Evolutionary conservation across 2,888 invertebrate species (phyloP), one percentile per base, ranked within the genome.

Genomic region (Ommatoiulus sabulosus): DNA sequence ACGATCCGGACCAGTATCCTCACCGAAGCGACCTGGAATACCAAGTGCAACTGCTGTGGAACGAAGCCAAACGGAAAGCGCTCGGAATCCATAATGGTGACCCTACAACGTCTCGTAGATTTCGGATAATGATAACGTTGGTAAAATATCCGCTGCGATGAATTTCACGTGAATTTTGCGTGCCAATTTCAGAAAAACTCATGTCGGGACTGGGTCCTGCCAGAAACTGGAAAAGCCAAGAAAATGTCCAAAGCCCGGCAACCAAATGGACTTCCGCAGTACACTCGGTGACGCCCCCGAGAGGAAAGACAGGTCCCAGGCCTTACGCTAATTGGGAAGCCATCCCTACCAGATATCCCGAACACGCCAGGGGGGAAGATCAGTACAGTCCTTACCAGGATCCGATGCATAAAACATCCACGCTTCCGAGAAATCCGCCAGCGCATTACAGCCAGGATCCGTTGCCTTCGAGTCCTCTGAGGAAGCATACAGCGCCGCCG

Each of bases 201-300:
- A 63, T 63, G 5, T n/a, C 63, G 4, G 63, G 63, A n/a, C 63
- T 63, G 63, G n/a, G n/a, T 4, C n/a, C 63, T 17, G n/a, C 4
- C 4, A n/a, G 63, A 63, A n/a, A 63, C 63, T 63, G 63, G 63
- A 63, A 63, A n/a, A 63, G 63, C 63, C 63, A 63, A 63, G 63
- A 63, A 17, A 63, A 63, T n/a, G n/a, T 63, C 63, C 63, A 63
- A 4, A n/a, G n/a, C 5, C 63, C 17, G 17, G 4, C 63, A 0
- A n/a, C 63, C 63, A 63, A 63, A n/a, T 63, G 63, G 63, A 17
- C n/a, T 63, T 63, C 63, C 7, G 63, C 63, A 4, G 63, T 17
- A 5, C 63, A 63, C 1, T 17, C n/a, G 63, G 63, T 63, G 17
- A 10, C 10, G 63, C 63, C n/a, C 0, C 63, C 17, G 63, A 0